Base-by-base conservation (phyloP, 2,113 vertebrate species). In the Lethenteron reissneri region DNA sequence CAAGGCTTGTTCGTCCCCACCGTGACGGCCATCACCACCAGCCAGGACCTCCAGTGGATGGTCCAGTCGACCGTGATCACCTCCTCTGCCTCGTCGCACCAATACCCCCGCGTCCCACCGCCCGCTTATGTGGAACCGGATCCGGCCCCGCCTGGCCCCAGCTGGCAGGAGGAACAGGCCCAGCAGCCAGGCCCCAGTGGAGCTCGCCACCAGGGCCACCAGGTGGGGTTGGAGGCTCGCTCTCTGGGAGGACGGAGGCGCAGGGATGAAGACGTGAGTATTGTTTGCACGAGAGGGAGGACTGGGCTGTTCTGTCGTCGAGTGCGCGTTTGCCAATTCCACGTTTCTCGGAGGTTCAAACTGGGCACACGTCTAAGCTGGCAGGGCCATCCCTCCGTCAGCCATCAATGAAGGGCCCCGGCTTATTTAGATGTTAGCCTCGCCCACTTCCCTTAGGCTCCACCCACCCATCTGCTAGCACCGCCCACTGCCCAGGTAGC, bases 21-120 rank as follows among this genome's bases (percentile, higher is more conserved):
- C 0, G 85, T 94, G 79, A 92, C 89, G 1, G 87, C 89, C 71
- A 87, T 92, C 75, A 90, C 87, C 1, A 83, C 84, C 3, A 87
- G 84, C 73, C 84, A 85, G 0, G 88, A 92, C 75, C 81, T 94
- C 77, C 86, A 90, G 80, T 94, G 89, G 89, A 83, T 94, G 83
- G 89, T 92, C 71, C 88, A 90, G 79, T 86, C 89, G 58, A 79
- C 87, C 72, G 80, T 89, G 62, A 85, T 89, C 76, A 81, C 86
- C 58, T 87, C 88, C 11, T 81, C 88, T 78, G 86, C 88, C 58
- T 85, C 87, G 0, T 92, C 89, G 57, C 83, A 87, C 64, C n/a
- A 25, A 68, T n/a, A 17, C 25, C 64, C 64, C n/a, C 10, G 64
- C 64, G 11, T 25, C n/a, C n/a, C 64, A 17, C 64, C 64, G 2